Base-by-base conservation (phyloP, 2,888 invertebrate genomes). In the Hydrotaea cyrtoneurina region DNA sequence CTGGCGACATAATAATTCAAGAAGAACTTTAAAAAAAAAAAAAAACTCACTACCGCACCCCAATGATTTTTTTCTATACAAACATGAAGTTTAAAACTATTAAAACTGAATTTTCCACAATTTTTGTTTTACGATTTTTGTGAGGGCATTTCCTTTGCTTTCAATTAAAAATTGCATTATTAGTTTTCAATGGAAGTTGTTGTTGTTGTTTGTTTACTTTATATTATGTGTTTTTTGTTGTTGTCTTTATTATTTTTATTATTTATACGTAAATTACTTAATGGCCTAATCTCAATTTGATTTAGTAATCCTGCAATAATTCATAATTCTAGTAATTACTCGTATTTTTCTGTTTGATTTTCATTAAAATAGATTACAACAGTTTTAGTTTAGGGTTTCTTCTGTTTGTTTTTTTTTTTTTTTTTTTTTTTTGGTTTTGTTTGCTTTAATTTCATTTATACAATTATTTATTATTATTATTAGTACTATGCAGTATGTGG, bases 301-400 rank as follows among this genome's bases (percentile, higher is more conserved):
- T 50, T 78, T 71, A 69, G 50, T 77, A 66, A 55, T 62, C 43
- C 69, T 77, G 62, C 71, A 69, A 59, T 69, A 71, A 71, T 57
- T 80, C 31, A 39, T 76, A 59, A 50, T 77, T 59, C 36, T 66
- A 75, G 62, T 78, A 64, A 50, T 46, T 17, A 66, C 57, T 71
- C 59, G 59, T 77, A 72, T 72, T 21, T 43, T 19, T 57, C 15
- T 13, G 26, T 81, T 74, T 55, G 64, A 39, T 64, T 69, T 71
- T 72, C 43, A 74, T 79, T 79, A 78, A 82, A 82, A 73, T 76
- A 82, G 77, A 82, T 82, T 83, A 83, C 82, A 85, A 82, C 80
- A 66, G 50, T 72, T 71, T n/a, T 50, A 26, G 55, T 43, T 71
- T 71, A 26, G 31, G 17, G 53, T 72, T 53, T 17, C 11, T n/a